Base-by-base conservation (phyloP, 1,140 invertebrate genomes). In the Glossosoma conforme region DNA sequence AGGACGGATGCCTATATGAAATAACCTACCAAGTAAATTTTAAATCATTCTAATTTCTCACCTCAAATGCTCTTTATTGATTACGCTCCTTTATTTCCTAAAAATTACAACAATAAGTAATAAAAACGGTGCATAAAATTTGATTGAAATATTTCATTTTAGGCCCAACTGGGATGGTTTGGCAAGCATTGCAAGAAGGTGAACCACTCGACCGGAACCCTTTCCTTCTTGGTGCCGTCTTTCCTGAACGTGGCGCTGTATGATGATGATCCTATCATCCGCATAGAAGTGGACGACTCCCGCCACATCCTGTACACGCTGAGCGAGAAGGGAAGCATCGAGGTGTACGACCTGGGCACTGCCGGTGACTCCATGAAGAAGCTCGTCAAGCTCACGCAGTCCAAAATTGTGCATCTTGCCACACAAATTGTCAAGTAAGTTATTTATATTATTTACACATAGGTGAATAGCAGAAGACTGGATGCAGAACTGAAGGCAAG, bases 1-100 rank as follows among this genome's bases (percentile, higher is more conserved):
- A 86, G 70, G 93, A 98, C 77, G 94, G 96, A 10, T 89, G 85
- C 60, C 69, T 99, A 1, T 98, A 91, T 80, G 97, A 99, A 83
- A 84, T 98, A 59, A 81, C 81, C 60, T 99, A 99, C 76, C 90
- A 93, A 76, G 89, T 90, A 75, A 56, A 11, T 35, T 38, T 13
- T 30, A 44, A 3, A 40, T 13, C 11, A 8, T 28, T 8, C 25
- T 28, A 8, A 21, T 21, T 8, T 11, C 20, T 21, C 3, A 17
- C 3, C 11, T 32, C 14, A 32, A n/a, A 10, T 14, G 8, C 19
- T 33, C 13, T 35, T 15, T 5, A 28, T 38, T 8, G 6, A 28
- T 8, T 28, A 8, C 6, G 25, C n/a, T 6, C n/a, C 25, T 30
- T 17, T 56, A 18, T 48, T 22, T 22, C 36, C 11, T 13, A 37